Base-by-base conservation (phyloP, 2,113 vertebrate species). In the Poeciliopsis occidentalis region DNA sequence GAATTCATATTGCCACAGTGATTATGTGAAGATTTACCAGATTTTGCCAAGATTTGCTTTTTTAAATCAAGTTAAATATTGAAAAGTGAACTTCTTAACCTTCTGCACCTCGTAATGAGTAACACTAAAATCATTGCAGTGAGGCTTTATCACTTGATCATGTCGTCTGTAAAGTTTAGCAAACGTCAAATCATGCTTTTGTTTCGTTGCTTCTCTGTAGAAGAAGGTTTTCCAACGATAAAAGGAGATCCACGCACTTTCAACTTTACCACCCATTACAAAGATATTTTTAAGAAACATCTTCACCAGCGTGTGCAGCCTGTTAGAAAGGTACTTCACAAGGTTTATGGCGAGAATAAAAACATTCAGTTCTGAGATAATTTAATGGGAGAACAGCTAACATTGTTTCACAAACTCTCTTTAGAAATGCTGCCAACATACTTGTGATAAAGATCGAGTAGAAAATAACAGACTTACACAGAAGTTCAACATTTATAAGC, bases 291-390 rank as follows among this genome's bases (percentile, higher is more conserved):
- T 72, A 37, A 60, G 47, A 83, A 82, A 75, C 73, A 65, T 34
- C 29, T 72, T 69, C 57, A 6, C 34, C 32, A n/a, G n/a, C 64
- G 81, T 5, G 69, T 72, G 67, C 67, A 67, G 4, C 71, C 73
- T 39, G 63, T 69, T 2, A 12, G 54, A 24, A 74, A 84, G 92
- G 93, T 91, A 86, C 71, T 8, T 51, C 15, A 70, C 10, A 54
- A 44, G 44, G 22, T 34, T 70, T 24, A 29, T 4, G 67, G 8
- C 2, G 1, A 0, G 31, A 64, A 15, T 22, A 4, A 64, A 64
- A 34, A 34, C 10, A 17, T 64, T 32, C 17, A 34, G 17, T 17
- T 32, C 60, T 29, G 44, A 47, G 4, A 47, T 19, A 19, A 57
- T 57, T 57, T 57, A 37, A 37, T 37, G 34, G 34, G 34, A 37